Conservation (phyloP, 2,888 invertebrate genomes). For the Phytoseiulus persimilis region DNA sequence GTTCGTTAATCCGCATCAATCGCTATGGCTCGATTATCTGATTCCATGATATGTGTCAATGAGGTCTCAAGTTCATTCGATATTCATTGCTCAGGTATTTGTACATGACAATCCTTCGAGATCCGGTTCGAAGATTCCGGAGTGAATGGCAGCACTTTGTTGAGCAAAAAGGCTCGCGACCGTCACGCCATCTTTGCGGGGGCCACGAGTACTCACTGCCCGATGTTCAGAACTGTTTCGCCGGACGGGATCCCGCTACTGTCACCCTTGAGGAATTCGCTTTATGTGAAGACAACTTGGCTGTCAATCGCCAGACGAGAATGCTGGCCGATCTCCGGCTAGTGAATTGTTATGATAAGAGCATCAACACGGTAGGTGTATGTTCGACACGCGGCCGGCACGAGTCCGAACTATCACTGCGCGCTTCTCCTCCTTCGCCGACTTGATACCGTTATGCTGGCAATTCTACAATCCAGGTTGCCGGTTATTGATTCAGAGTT, state of each 20-base stretch:
- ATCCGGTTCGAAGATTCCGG: slow-evolving; percentile 84
- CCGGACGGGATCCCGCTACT: slow-evolving; percentile 70
- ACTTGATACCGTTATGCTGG: background rate
- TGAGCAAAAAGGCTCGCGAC: slow-evolving; percentile 92
- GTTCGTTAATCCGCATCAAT: slow-evolving; percentile 47
- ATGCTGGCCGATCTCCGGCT: slow-evolving; percentile 93
- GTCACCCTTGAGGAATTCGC: slow-evolving; percentile 85
- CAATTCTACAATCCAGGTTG: no score
- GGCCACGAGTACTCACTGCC: slow-evolving; percentile 65
- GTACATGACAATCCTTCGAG: slow-evolving; percentile 87
- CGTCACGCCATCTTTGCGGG: slow-evolving; percentile 59
- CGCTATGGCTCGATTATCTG: no score
- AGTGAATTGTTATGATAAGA: slow-evolving; percentile 80
- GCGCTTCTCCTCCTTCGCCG: background rate
- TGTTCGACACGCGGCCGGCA: no score
- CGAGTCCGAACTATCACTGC: no score
- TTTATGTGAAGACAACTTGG: slow-evolving; percentile 82
- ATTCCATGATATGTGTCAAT: background rate
- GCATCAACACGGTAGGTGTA: slow-evolving; percentile 40
- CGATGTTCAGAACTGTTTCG: slow-evolving; percentile 65
- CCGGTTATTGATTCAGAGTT: no score
- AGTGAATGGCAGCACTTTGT: slow-evolving; percentile 95
- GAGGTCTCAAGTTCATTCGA: no score
- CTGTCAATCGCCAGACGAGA: slow-evolving; percentile 87
- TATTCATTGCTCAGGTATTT: slow-evolving; percentile 63